A percentile compares a stretch with the other conserved stretches of the same genome.
Conservation (phyloP, 2,113 vertebrate genomes). For the Muscicapa adusta region DNA sequence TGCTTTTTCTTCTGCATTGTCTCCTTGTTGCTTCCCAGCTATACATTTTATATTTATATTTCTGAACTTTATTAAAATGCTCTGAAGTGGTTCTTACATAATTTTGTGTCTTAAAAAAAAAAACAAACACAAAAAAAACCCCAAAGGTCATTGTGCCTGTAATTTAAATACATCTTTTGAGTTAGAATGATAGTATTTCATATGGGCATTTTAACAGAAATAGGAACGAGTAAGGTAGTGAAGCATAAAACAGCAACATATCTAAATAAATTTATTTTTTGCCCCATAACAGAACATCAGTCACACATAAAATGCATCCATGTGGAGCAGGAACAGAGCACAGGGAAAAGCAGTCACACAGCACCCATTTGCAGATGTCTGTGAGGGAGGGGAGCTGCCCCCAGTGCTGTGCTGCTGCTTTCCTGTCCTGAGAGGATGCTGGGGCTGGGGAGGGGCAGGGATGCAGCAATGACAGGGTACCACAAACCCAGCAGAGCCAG, state of each 20-base stretch:
- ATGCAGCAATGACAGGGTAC: fast-evolving
- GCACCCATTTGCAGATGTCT: not conserved
- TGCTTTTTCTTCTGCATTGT: not conserved
- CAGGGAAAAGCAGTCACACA: not conserved
- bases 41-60: not conserved
- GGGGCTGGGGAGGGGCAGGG: not conserved
- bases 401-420: not conserved
- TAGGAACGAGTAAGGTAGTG: not conserved
- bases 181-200: not conserved
- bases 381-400: not conserved
- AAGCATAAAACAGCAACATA: not conserved
- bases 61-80: not conserved
- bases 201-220: not conserved
- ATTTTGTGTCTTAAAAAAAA: not conserved
- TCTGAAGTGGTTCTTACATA: not conserved
- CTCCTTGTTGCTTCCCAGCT: not conserved
- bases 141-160: not conserved
- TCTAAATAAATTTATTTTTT: not conserved
- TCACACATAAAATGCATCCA: not conserved
- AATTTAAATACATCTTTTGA: not conserved
- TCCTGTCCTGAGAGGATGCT: fast-evolving
- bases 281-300: not conserved
- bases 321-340: not conserved
- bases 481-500: not conserved
- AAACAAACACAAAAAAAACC: not conserved